Conservation (phyloP, 2,797 vertebrate genomes). For the Lepilemur septentrionalis region DNA sequence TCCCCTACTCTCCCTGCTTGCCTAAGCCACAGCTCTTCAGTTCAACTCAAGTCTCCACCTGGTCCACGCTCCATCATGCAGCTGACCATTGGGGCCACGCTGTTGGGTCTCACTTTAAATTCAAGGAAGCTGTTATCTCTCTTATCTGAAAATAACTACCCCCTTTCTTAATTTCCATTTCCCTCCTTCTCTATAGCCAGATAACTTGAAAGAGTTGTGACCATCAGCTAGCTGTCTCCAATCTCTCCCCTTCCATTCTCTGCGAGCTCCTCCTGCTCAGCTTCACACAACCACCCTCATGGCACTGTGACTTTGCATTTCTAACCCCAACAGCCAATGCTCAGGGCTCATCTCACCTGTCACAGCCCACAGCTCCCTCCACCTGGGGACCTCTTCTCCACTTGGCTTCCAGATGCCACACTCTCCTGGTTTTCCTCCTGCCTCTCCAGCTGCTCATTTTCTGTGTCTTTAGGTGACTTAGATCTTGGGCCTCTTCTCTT, state of each 20-base stretch:
- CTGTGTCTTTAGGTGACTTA: background rate
- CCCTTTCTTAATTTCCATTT: background rate
- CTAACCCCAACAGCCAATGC: background rate
- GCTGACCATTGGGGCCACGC: background rate
- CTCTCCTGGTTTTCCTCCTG: background rate
- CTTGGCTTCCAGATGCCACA: background rate
- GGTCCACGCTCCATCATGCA: background rate
- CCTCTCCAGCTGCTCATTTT: background rate
- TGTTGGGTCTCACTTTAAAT: background rate
- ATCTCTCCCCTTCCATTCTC: background rate
- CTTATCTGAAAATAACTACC: background rate
- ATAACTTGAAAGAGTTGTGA: background rate
- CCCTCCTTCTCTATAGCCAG: background rate
- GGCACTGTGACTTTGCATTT: background rate
- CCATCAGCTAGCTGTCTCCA: background rate
- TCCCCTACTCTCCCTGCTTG: background rate
- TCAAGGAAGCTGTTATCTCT: background rate
- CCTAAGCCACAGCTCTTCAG: background rate
- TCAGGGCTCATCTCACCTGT: background rate
- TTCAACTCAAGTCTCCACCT: background rate
- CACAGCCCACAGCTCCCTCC: background rate
- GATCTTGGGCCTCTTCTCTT: background rate
- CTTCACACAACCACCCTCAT: background rate
- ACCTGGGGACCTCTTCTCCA: background rate
- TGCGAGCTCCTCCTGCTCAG: background rate